Conservation (phyloP, 2,113 vertebrate genomes). For the Dolichotis patagonum region DNA sequence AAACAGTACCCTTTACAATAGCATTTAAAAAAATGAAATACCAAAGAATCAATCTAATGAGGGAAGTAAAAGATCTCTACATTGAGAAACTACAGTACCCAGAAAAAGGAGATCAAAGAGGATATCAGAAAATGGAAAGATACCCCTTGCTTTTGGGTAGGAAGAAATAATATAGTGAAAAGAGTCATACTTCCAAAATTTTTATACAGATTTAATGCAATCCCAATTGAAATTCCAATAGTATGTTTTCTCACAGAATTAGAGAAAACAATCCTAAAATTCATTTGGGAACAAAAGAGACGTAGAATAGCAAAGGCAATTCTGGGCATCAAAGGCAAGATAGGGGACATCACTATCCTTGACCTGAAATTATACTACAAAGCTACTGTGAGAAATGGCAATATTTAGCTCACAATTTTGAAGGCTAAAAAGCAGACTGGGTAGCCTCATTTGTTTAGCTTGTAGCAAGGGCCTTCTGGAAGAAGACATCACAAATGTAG, state of each 20-base stretch:
- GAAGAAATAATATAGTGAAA: neutral
- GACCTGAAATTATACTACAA: neutral
- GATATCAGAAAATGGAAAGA: neutral
- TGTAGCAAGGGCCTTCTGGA: neutral
- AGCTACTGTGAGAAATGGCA: neutral
- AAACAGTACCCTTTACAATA: neutral
- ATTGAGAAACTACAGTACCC: neutral
- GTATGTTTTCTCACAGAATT: neutral
- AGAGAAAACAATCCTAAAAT: neutral
- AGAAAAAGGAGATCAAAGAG: neutral
- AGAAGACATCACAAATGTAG: neutral
- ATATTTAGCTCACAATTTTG: neutral
- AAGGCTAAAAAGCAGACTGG: neutral
- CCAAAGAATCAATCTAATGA: neutral
- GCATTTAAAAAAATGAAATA: neutral
- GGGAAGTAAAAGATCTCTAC: neutral
- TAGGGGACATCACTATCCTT: neutral
- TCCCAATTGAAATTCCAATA: neutral
- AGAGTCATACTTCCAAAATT: neutral
- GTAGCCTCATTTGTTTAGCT: neutral
- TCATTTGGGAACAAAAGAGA: neutral
- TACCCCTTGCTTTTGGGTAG: neutral
- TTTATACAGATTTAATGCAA: neutral
- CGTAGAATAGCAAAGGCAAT: neutral
- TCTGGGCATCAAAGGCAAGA: neutral